Percentiles rank a stretch among this genome's conserved stretches.
Evolutionary conservation across 2,797 vertebrate species (phyloP).

Genomic region (Chelmon rostratus): DNA sequence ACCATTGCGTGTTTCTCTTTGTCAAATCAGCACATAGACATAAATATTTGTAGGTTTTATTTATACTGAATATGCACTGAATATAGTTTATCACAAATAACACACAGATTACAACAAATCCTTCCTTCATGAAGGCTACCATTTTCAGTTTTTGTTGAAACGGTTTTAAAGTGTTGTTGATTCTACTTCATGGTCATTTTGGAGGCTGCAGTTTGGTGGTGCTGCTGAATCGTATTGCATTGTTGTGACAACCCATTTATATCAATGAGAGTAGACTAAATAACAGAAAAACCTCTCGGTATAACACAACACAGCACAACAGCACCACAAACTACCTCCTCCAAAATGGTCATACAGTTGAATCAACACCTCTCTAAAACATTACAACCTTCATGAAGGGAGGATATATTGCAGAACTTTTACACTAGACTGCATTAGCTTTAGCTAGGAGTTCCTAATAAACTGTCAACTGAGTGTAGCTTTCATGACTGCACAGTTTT

Average conservation of each 20-base stretch:
- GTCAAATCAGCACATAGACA: background rate
- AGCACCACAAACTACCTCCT: background rate
- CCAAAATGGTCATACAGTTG: background rate
- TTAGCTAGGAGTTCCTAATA: background rate
- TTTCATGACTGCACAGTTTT: background rate
- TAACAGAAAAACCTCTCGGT: background rate
- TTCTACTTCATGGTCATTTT: background rate
- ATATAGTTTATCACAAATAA: too few species aligned
- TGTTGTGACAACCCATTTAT: background rate
- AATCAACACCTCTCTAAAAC: constrained; percentile 3
- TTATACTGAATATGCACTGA: too few species aligned
- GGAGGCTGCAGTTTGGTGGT: background rate
- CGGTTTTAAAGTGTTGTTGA: background rate
- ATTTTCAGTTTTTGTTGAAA: too few species aligned
- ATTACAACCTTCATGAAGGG: background rate
- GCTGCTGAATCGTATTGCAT: background rate
- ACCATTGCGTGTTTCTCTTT: background rate
- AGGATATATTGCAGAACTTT: background rate
- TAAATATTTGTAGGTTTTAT: too few species aligned
- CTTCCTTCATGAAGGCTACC: background rate
- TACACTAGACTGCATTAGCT: background rate
- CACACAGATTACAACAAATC: background rate
- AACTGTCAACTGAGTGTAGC: constrained; percentile 12
- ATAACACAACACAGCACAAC: background rate
- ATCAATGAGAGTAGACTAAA: background rate